These are phyloP conservation scores for Toxonevra muliebris DNA, from an alignment of 2,888 invertebrate species.

Conservation along the genomic window DNA sequence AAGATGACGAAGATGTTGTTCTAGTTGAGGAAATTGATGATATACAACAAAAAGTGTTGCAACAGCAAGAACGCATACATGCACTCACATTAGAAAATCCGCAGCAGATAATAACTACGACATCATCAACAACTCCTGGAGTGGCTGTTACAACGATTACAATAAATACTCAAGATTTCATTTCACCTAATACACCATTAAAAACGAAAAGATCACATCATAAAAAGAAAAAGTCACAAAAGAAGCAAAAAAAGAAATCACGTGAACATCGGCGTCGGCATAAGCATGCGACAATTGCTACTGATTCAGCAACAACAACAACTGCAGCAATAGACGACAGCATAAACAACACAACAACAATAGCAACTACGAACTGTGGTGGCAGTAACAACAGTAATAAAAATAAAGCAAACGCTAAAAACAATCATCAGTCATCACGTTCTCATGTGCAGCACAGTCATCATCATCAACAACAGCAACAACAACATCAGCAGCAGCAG, in stretches of 20 bases:
- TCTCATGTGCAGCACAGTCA: constrained; percentile 33
- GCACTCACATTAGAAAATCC: constrained; percentile 21
- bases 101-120: constrained; percentile 28
- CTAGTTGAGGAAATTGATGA: constrained; percentile 1
- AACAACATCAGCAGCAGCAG: constrained; percentile 25
- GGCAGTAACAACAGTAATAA: constrained; percentile 35
- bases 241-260: constrained; percentile 59
- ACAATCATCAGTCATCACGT: constrained; percentile 22
- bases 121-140: constrained; percentile 30
- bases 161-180: too few species aligned
- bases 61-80: constrained; percentile 14
- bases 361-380: constrained; percentile 5
- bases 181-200: constrained; percentile 32
- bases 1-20: constrained; percentile 19
- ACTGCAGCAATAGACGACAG: constrained; percentile 1
- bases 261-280: constrained; percentile 57
- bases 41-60: neutral
- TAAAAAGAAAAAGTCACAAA: constrained; percentile 58
- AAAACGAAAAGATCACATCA: constrained; percentile 49
- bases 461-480: neutral
- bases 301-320: constrained; percentile 1
- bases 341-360: constrained; percentile 31
- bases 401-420: constrained; percentile 37
- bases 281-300: constrained; percentile 48
- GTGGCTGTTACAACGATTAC: constrained; percentile 28